Evolutionary conservation across 1,140 invertebrate genomes (phyloP), one percentile per base, ranked within the genome.

Genomic region (Lerema accius): DNA sequence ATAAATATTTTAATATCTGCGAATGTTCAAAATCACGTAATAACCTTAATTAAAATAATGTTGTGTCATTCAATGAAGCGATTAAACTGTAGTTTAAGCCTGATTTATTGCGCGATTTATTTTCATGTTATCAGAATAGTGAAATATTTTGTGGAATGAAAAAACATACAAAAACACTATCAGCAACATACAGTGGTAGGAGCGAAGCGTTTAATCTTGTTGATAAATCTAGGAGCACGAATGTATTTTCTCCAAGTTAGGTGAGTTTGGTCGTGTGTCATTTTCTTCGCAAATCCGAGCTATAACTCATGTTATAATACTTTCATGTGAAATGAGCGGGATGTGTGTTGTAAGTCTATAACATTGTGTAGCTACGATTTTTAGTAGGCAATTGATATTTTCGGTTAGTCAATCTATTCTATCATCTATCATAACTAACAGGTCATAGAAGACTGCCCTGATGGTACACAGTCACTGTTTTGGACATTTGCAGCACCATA

Each of bases 21-120:
- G n/a, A 50, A 50, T 26, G 28, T 16, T 50, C 35, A 15, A 50
- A 17, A 51, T 17, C 6, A 35, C 15, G 37, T 50, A 49, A 49
- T 51, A 37, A 37, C 35, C 9, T 51, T 51, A 19, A 32, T 32
- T 32, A 32, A 32, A 32, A 32, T 32, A 32, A 51, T 39, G 9
- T 19, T 11, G 37, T 39, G 35, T 19, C 49, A 39, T 19, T 39
- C 16, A 51, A n/a, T 37, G 15, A 11, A 23, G 49, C 49, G 35
- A 39, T 51, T 39, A 51, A 39, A 48, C 45, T 14, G 23, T 48
- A 23, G 11, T 15, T 28, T 28, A 28, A 26, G 23, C 45, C 19
- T 48, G 19, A 28, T 48, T 48, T 26, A 48, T 23, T 48, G 19
- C 35, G 35, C 19, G 49, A 51, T 51, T 51, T 13, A 51, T 51